phyloP scores from a whole-genome alignment of 2,888 invertebrate species.

The Stegana nigrithorax region DNA sequence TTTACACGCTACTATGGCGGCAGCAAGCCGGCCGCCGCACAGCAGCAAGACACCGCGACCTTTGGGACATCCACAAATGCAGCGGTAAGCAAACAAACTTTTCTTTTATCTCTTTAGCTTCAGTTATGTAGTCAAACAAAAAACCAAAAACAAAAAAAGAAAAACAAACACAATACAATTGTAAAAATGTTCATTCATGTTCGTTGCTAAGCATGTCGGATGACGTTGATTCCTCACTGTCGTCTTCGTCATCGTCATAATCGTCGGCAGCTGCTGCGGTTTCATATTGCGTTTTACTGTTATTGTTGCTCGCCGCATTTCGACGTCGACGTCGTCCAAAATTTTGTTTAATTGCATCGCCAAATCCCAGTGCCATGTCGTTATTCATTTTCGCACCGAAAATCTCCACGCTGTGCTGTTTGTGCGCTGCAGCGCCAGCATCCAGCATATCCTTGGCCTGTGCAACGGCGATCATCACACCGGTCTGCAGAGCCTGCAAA shows the following conservation, averaged over 20 bases:
- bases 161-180: slow-evolving; percentile 28
- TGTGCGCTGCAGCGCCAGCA: slow-evolving; percentile 43
- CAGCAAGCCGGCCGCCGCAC: slow-evolving; percentile 28
- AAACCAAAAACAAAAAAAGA: slow-evolving; percentile 17
- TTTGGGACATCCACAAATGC: slow-evolving; percentile 32
- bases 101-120: too few relatives aligned
- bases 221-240: too few relatives aligned
- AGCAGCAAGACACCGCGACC: too few relatives aligned
- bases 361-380: slow-evolving; percentile 43
- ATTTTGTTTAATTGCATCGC: slow-evolving; percentile 40
- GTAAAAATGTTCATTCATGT: too few relatives aligned
- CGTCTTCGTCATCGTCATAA: too few relatives aligned
- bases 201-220: too few relatives aligned
- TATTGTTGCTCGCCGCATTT: not conserved
- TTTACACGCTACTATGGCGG: slow-evolving; percentile 66
- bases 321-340: slow-evolving; percentile 18
- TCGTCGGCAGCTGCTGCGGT: slow-evolving; percentile 2
- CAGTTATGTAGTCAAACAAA: too few relatives aligned
- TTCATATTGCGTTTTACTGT: not conserved
- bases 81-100: slow-evolving; percentile 35
- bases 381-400: slow-evolving; percentile 39
- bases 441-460: slow-evolving; percentile 47
- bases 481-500: slow-evolving; percentile 41
- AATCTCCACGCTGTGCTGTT: slow-evolving; percentile 46
- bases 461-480: slow-evolving; percentile 39